Evolutionary conservation across 1,140 invertebrate genomes (phyloP).

Genomic region (Wiebesia pumilae): DNA sequence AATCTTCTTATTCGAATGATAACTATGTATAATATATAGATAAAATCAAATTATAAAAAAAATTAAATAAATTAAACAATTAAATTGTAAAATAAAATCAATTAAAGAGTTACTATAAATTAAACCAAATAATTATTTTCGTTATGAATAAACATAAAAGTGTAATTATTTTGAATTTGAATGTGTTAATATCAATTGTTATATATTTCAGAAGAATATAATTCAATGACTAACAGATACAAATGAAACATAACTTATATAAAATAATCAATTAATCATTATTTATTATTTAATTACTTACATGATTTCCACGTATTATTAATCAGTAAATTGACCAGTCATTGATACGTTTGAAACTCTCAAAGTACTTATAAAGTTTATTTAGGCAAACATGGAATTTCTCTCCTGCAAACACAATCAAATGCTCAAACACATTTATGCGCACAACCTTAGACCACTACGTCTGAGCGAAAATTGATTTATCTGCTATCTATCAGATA

Average conservation of each 20-base stretch:
- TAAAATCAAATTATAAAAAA: too few species aligned
- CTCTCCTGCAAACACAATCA: neutral
- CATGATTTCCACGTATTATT: neutral
- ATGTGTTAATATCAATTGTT: neutral
- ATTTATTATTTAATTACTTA: neutral
- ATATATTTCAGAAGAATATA: neutral
- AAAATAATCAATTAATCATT: neutral
- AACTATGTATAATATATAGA: too few species aligned
- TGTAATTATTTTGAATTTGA: neutral
- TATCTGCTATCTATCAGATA: conserved; percentile 31
- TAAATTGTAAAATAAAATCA: too few species aligned
- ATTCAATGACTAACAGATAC: neutral
- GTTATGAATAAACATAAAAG: too few species aligned
- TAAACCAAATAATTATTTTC: too few species aligned
- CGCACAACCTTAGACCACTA: conserved; percentile 3
- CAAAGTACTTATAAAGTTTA: neutral
- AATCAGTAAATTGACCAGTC: neutral
- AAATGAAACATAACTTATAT: too few species aligned
- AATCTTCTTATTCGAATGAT: too few species aligned
- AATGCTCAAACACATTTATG: neutral
- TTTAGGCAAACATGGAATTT: neutral
- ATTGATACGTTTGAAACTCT: neutral
- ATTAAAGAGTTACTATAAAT: too few species aligned
- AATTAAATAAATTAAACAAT: too few species aligned
- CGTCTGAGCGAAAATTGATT: conserved; percentile 46